Conservation (phyloP, 2,888 invertebrate genomes). For the Romanomermis culicivorax region DNA sequence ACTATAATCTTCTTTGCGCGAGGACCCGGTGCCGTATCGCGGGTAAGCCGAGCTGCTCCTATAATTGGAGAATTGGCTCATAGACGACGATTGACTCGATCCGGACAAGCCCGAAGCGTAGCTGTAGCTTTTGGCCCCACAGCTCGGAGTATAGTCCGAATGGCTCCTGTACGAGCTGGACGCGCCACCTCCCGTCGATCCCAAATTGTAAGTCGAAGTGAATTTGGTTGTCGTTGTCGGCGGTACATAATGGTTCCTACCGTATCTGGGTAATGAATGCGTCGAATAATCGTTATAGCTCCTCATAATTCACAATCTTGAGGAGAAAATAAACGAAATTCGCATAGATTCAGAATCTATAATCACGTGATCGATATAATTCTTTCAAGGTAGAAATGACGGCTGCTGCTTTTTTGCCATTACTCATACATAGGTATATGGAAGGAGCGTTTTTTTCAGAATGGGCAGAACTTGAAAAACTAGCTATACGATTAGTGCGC, state of each 20-base stretch:
- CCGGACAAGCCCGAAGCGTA: neutral
- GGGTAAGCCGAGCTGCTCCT: neutral
- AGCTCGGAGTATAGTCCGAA: neutral
- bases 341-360: too few relatives aligned
- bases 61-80: neutral
- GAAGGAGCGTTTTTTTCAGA: too few relatives aligned
- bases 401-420: too few relatives aligned
- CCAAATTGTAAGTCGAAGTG: neutral
- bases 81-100: neutral
- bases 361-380: too few relatives aligned
- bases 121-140: neutral
- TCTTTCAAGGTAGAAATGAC: too few relatives aligned
- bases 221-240: neutral
- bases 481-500: too few relatives aligned
- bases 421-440: too few relatives aligned
- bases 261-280: neutral
- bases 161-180: neutral
- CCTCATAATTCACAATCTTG: neutral
- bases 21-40: neutral
- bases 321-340: too few relatives aligned
- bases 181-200: too few relatives aligned
- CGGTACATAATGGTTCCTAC: neutral
- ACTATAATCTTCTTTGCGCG: neutral
- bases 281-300: neutral
- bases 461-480: too few relatives aligned